Base-by-base conservation (phyloP, 2,113 vertebrate genomes). In the Odontesthes bonariensis region DNA sequence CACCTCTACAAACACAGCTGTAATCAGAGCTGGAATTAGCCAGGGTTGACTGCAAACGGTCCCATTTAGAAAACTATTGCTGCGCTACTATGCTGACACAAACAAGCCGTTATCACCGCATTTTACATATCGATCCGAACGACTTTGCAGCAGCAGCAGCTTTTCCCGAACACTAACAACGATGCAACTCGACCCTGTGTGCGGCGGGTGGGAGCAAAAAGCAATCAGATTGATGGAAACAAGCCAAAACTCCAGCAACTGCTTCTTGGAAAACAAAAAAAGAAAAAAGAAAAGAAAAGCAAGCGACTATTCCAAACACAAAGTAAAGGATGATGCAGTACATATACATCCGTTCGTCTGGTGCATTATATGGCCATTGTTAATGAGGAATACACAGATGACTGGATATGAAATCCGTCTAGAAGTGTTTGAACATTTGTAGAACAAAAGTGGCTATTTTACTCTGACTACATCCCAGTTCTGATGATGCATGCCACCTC, bases 21-120 rank as follows among this genome's bases (percentile, higher is more conserved):
- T 35, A 69, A 81, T 83, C 75, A 82, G 66, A 85, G 74, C 3
- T 13, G n/a, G 20, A 38, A 57, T 72, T 64, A 75, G 44, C 67
- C 27, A 19, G 69, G 10, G 14, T 65, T 22, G 27, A 35, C 17
- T 64, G 62, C 53, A 73, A 63, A 46, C 27, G 57, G 71, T n/a
- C 81, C 73, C 54, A 73, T 78, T 85, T 53, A 49, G 52, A 70
- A 56, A 75, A 63, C 4, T 9, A 42, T n/a, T 56, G 40, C 52
- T 8, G 52, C 13, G 61, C 62, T 69, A 71, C 63, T 59, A 57
- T 73, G 56, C 54, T 51, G 70, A 73, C 33, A 65, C 58, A 44
- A 82, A 79, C 64, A 55, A 69, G 44, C 32, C 31, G 22, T 33
- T 74, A 71, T 76, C 66, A 54, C n/a, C 51, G 13, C 35, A 40